Evolutionary conservation across 2,797 vertebrate species (phyloP), one percentile per base, ranked within the genome.

Genomic region (Acropternis orthonyx): DNA sequence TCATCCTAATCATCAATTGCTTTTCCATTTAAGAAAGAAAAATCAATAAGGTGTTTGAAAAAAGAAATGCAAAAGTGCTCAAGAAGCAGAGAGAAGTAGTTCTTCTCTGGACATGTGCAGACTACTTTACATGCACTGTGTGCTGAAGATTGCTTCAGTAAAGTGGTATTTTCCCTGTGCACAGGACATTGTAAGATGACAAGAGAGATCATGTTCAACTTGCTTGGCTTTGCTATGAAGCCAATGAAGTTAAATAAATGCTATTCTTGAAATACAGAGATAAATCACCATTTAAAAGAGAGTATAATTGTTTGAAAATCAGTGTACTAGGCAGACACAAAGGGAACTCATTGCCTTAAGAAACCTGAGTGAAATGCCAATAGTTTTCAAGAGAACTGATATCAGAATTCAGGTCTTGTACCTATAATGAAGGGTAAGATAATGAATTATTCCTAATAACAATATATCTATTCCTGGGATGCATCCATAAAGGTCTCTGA

Each of bases 401-500:
- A 95, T 5, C 63, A 90, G 67, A 93, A 92, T 91, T 92, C 80
- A 85, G 52, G 67, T 88, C 80, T 83, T 74, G 63, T 58, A 68
- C 27, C 30, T 80, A 37, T 44, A 90, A 88, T 54, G 85, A 94
- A 85, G n/a, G 21, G 21, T 74, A 79, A 92, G 44, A 71, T 67
- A 89, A 84, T 71, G 20, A 94, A 88, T 88, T 90, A 58, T 82
- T 85, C 54, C 80, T 90, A 85, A 59, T 82, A 79, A 94, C 56
- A 93, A 91, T 55, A 56, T 62, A 75, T 48, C 58, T 87, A 24
- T 89, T 93, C 86, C 89, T 83, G 46, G 58, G 54, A 86, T 89
- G 37, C 28, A 76, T 20, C 18, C 76, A 72, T 65, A 72, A 59
- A 88, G 55, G 66, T 93, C 61, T 89, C 81, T 7, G 13, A 32